phyloP scores from a whole-genome alignment of 2,797 vertebrate species.

The Euthynnus affinis region DNA sequence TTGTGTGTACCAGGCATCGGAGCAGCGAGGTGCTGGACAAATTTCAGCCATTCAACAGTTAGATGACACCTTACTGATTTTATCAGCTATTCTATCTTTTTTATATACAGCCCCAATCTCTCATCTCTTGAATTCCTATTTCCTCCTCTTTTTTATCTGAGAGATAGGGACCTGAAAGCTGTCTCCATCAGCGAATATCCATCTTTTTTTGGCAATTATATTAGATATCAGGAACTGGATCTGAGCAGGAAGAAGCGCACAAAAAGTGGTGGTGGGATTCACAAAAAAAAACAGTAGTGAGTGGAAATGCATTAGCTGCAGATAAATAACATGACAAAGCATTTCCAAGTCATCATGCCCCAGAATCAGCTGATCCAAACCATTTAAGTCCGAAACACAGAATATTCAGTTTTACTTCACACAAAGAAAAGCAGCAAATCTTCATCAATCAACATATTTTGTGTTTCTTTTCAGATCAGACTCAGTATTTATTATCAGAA shows the following conservation, averaged over 20 bases:
- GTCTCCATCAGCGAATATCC: slow-evolving; percentile 24
- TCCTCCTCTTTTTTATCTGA: slow-evolving; percentile 21
- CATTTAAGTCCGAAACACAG: no score
- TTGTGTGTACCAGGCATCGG: slow-evolving; percentile 36
- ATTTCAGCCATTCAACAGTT: slow-evolving; percentile 41
- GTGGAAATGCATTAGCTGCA: not conserved
- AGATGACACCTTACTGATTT: slow-evolving; percentile 33
- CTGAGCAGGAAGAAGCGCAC: not conserved
- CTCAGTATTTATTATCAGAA: not conserved
- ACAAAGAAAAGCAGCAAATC: not conserved
- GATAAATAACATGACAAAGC: no score
- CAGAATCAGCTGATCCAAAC: no score
- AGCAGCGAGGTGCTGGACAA: slow-evolving; percentile 40
- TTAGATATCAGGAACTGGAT: slow-evolving; percentile 5
- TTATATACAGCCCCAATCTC: slow-evolving; percentile 27
- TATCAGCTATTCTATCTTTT: slow-evolving; percentile 37
- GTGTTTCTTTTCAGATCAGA: not conserved
- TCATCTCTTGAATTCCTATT: slow-evolving; percentile 45
- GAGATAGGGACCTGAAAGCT: slow-evolving; percentile 23
- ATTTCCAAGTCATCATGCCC: no score
- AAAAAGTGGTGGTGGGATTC: not conserved
- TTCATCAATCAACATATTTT: not conserved
- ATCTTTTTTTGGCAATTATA: slow-evolving; percentile 43
- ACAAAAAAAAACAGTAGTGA: not conserved
- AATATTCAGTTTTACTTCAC: not conserved